Evolutionary conservation across 2,797 vertebrate species (phyloP), one percentile per base, ranked within the genome.

Genomic region (Pipistrellus nathusii): DNA sequence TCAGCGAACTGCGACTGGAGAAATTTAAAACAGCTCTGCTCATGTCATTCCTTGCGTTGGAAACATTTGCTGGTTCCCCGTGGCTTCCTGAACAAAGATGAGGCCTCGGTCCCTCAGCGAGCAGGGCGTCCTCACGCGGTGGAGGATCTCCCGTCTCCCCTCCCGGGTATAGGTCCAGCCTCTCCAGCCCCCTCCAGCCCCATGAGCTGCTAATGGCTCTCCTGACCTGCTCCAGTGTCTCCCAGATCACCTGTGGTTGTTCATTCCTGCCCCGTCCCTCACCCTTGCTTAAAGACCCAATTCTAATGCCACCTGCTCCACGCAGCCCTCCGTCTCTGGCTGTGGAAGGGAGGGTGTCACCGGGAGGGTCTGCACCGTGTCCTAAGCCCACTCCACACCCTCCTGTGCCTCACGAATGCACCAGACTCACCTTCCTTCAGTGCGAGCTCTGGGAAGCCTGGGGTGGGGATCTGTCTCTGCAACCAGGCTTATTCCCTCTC

Each of bases 341-440:
- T 1, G 0, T 25, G n/a, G n/a, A 15, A 12, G 62, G 25, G 41
- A 85, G 55, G 12, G n/a, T 15, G 2, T 86, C 11, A 25, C 5
- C 21, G 27, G 30, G 48, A 44, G 23, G 68, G 41, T 23, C 14
- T 4, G 0, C 21, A 20, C 35, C 4, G 0, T 41, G 38, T 41
- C 59, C 69, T 23, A 35, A 82, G 85, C 48, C 68, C 27, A 2
- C 27, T 68, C 51, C 17, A 3, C 0, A 1, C 68, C 10, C 10
- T 35, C 83, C 21, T 6, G 0, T 12, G 48, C 8, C 27, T 21
- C 7, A 0, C 3, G 25, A 41, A 5, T 0, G 9, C 30, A 7
- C 8, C 41, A 20, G 64, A n/a, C 14, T 18, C 13, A 1, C n/a
- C 41, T 30, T 80, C 35, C 90, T 80, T 73, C 51, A 3, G 2